A percentile compares a stretch with the other conserved stretches of the same genome.
Conservation (phyloP, 2,888 invertebrate genomes). For the Phorcus lineatus region DNA sequence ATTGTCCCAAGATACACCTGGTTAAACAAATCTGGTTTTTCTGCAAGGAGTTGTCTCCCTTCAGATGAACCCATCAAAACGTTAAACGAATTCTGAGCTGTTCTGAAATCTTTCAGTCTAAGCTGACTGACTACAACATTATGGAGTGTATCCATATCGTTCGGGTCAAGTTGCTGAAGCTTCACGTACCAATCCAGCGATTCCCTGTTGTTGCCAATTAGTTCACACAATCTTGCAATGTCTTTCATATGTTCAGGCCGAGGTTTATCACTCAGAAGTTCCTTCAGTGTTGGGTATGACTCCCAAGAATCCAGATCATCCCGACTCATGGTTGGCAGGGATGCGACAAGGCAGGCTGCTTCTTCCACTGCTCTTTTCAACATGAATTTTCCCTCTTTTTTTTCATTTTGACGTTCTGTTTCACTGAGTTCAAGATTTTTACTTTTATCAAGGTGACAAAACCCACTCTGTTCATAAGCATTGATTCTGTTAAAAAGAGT, state of each 20-base stretch:
- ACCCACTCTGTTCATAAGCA: constrained; percentile 22
- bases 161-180: not conserved
- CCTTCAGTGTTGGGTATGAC: not conserved
- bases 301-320: not conserved
- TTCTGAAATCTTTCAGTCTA: not conserved
- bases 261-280: not conserved
- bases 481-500: not conserved
- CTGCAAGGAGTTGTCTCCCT: not conserved
- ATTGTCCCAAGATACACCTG: constrained; percentile 6
- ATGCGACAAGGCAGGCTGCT: not conserved
- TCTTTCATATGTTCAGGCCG: not conserved
- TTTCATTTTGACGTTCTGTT: not conserved
- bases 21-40: not conserved
- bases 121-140: not conserved
- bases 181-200: not conserved
- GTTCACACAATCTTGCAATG: not conserved
- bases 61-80: not conserved
- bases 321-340: not conserved
- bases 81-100: not conserved
- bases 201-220: constrained; percentile 2
- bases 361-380: not conserved
- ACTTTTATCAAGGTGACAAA: constrained; percentile 11
- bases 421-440: not conserved
- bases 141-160: not conserved
- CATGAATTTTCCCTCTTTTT: not conserved